These are phyloP conservation scores for Canis aureus DNA, from an alignment of 2,113 vertebrate species.

Conservation along the genomic window DNA sequence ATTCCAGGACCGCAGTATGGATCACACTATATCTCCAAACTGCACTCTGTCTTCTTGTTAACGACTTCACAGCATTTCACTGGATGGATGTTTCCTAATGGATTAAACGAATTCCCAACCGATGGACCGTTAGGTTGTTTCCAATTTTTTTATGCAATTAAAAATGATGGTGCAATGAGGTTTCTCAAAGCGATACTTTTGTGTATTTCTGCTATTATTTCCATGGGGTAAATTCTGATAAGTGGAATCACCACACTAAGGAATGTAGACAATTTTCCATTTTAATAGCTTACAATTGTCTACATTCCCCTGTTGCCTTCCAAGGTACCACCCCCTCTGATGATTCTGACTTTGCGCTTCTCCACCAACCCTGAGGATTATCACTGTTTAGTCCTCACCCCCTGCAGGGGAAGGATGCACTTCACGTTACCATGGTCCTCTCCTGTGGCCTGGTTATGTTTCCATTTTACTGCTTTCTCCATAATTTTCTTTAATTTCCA, in stretches of 20 bases:
- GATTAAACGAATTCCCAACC: not conserved
- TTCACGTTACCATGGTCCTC: rapidly evolving
- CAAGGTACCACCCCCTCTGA: rapidly evolving
- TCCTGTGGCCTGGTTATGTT: not conserved
- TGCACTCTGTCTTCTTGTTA: not conserved
- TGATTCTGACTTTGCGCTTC: too few species aligned
- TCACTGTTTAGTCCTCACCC: not conserved
- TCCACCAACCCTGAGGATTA: too few species aligned
- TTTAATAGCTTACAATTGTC: not conserved
- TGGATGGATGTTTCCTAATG: not conserved
- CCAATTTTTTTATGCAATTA: not conserved
- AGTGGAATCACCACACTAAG: not conserved
- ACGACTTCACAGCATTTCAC: not conserved
- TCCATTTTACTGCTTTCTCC: not conserved
- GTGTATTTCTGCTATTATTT: not conserved
- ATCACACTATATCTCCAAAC: rapidly evolving
- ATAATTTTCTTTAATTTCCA: not conserved
- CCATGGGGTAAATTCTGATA: not conserved
- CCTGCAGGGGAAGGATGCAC: rapidly evolving
- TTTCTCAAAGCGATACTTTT: not conserved
- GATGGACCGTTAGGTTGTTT: not conserved
- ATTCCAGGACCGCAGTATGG: rapidly evolving
- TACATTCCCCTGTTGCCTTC: not conserved
- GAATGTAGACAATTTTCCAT: not conserved
- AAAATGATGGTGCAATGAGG: not conserved